These are phyloP conservation scores for Drosophila melanosoma DNA, from an alignment of 2,888 invertebrate species.

Conservation along the genomic window DNA sequence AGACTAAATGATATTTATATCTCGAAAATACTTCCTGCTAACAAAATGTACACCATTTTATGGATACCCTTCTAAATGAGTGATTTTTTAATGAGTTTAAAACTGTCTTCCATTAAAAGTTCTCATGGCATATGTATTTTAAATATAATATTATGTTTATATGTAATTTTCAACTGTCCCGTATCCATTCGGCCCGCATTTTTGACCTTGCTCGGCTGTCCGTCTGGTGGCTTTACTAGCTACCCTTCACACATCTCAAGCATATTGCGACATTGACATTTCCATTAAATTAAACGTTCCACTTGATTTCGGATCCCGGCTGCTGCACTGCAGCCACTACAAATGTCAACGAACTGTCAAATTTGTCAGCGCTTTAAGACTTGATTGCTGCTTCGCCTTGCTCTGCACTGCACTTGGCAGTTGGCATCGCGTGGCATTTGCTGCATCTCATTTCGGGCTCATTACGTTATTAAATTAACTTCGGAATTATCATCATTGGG, in stretches of 20 bases:
- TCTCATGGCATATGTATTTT: not conserved
- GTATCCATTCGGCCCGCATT: constrained; percentile 24
- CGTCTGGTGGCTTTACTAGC: not conserved
- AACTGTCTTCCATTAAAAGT: not conserved
- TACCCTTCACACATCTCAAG: constrained; percentile 30
- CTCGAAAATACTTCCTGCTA: not conserved
- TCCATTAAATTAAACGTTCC: constrained; percentile 51
- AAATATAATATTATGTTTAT: not conserved
- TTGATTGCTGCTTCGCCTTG: constrained; percentile 1
- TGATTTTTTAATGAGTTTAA: not conserved
- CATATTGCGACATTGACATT: constrained; percentile 68
- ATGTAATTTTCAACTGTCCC: constrained; percentile 1
- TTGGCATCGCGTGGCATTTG: constrained; percentile 26
- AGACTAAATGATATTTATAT: not conserved
- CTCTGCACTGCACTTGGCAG: constrained; percentile 8
- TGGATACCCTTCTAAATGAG: not conserved
- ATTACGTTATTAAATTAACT: constrained; percentile 69
- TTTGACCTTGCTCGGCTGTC: constrained; percentile 28
- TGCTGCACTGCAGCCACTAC: constrained; percentile 29
- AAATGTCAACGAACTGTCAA: constrained; percentile 72
- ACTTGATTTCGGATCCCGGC: constrained; percentile 7
- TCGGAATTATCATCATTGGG: constrained; percentile 43
- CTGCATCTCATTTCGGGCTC: constrained; percentile 50
- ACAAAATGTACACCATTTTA: not conserved
- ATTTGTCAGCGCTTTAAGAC: constrained; percentile 57